These are phyloP conservation scores for Orussus abietinus DNA, from an alignment of 1,140 invertebrate genomes.

Conservation along the genomic window DNA sequence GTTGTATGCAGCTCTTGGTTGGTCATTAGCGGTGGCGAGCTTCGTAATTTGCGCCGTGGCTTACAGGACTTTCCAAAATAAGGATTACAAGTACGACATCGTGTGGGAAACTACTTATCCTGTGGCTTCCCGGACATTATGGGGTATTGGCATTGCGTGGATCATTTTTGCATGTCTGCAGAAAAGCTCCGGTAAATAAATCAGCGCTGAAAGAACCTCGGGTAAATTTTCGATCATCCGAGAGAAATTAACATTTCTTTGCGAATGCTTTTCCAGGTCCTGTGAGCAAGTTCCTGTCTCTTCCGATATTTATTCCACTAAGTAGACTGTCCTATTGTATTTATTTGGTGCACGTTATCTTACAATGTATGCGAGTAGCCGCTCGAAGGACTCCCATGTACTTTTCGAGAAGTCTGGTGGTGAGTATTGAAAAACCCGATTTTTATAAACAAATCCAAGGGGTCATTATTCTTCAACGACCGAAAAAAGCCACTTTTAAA, in stretches of 20 bases:
- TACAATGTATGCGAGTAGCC: conserved; percentile 14
- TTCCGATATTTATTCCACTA: conserved; percentile 54
- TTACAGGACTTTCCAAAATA: conserved; percentile 6
- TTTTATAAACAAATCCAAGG: no score
- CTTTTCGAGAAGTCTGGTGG: conserved; percentile 9
- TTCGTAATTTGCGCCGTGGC: conserved; percentile 11
- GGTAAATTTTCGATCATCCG: neutral
- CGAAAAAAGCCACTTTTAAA: no score
- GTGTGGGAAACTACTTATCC: conserved; percentile 36
- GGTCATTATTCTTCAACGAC: no score
- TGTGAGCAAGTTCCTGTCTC: conserved; percentile 56
- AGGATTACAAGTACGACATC: conserved; percentile 11
- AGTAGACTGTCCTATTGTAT: conserved; percentile 57
- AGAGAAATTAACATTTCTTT: conserved; percentile 2
- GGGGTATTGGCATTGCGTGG: conserved; percentile 48
- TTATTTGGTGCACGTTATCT: conserved; percentile 54
- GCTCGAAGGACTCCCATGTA: conserved; percentile 7
- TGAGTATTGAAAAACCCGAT: conserved; percentile 3
- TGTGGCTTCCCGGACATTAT: conserved; percentile 36
- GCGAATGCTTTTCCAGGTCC: conserved; percentile 38
- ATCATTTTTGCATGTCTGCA: conserved; percentile 50
- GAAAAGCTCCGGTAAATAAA: no score
- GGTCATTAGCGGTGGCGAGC: conserved; percentile 7
- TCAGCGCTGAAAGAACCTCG: no score
- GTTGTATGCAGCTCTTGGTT: conserved; percentile 6